phyloP scores from a whole-genome alignment of 2,797 vertebrate genomes.

The Nyctibius grandis region DNA sequence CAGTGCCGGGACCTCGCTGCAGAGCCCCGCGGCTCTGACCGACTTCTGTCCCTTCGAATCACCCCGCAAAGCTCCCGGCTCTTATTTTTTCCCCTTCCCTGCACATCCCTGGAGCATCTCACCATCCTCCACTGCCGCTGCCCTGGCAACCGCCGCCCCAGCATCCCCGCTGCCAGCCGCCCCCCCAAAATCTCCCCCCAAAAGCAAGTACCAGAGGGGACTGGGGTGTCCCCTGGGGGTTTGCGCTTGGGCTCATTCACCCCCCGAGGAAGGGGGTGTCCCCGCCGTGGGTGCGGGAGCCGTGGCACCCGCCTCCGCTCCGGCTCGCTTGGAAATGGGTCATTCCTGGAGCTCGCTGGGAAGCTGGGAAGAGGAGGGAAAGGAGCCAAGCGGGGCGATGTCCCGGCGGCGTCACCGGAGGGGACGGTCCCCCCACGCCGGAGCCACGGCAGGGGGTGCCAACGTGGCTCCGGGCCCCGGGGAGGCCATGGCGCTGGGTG shows the following conservation, averaged over 20 bases:
- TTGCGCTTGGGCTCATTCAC: neutral
- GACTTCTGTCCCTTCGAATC: slow-evolving; percentile 25
- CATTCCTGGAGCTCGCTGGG: neutral
- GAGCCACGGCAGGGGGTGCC: neutral
- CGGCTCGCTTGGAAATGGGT: neutral
- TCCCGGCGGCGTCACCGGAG: rapidly evolving
- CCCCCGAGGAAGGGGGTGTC: neutral
- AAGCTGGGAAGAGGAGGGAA: neutral
- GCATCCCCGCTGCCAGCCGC: neutral
- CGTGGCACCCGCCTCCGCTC: neutral
- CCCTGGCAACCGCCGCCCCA: slow-evolving; percentile 35
- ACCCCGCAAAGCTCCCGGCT: neutral
- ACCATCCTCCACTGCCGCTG: neutral
- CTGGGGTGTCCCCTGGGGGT: neutral
- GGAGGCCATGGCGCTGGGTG: rapidly evolving
- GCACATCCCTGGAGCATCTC: slow-evolving; percentile 18
- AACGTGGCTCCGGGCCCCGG: neutral
- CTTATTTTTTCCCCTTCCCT: neutral
- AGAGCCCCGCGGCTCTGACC: neutral
- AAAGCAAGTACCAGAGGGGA: neutral
- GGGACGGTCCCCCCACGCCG: neutral
- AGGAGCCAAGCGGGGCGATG: neutral
- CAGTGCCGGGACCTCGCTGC: neutral
- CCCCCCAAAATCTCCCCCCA: neutral
- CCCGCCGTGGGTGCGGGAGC: neutral